Conservation (phyloP, 2,888 invertebrate species). For the Rhogogaster chlorosoma region DNA sequence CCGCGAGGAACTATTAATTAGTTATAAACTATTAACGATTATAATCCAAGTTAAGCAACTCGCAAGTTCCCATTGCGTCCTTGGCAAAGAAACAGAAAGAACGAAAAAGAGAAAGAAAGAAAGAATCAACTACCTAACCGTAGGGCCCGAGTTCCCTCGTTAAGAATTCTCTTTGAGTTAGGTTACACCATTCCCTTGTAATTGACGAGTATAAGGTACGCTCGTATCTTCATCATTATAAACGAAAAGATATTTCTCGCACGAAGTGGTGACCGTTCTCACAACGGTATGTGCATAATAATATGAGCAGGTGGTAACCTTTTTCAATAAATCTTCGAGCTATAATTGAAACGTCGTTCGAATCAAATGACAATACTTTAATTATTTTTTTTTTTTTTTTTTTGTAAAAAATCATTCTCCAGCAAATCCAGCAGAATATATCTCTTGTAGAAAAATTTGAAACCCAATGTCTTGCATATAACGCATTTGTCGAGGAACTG, state of each 20-base stretch:
- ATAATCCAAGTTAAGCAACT: background rate
- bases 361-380: too few species aligned
- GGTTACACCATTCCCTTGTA: background rate
- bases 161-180: conserved; percentile 22
- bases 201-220: background rate
- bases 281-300: background rate
- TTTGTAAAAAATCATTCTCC: too few species aligned
- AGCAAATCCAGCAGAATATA: too few species aligned
- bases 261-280: background rate
- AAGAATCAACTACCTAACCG: background rate
- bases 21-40: conserved; percentile 36
- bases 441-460: too few species aligned
- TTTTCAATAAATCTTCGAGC: background rate
- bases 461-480: too few species aligned
- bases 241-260: background rate
- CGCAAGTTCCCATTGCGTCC: background rate
- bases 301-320: background rate
- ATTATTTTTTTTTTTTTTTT: too few species aligned
- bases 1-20: conserved; percentile 19
- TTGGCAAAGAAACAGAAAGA: too few species aligned
- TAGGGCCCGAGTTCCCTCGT: background rate
- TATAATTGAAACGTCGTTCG: background rate
- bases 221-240: background rate
- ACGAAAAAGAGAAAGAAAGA: background rate
- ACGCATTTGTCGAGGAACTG: too few species aligned